A percentile compares a stretch with the other conserved stretches of the same genome.
These are phyloP conservation scores for Ceratina japonica DNA, from an alignment of 1,140 invertebrate species.

Conservation along the genomic window DNA sequence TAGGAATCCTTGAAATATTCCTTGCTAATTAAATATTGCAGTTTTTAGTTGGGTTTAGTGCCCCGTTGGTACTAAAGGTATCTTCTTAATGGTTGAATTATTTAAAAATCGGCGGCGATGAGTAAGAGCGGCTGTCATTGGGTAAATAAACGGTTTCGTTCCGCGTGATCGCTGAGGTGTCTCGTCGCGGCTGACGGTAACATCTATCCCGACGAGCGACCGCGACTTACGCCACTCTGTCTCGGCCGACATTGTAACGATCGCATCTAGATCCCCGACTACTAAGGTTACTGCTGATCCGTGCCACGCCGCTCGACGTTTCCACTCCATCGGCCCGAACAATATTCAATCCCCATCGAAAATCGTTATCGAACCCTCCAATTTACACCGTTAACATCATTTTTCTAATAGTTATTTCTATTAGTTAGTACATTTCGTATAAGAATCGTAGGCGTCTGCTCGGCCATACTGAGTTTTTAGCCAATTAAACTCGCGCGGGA, in stretches of 20 bases:
- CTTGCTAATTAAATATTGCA: too few species aligned
- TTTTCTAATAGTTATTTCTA: too few species aligned
- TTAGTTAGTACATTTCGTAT: too few species aligned
- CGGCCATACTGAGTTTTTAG: too few species aligned
- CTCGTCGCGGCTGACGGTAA: conserved; percentile 65
- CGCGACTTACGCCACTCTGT: conserved; percentile 60
- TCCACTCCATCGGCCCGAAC: conserved; percentile 21
- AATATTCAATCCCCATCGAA: conserved; percentile 47
- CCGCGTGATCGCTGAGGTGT: conserved; percentile 68
- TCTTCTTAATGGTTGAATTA: background rate
- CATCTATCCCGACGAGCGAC: conserved; percentile 63
- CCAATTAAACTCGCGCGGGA: too few species aligned
- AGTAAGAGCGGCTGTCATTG: conserved; percentile 59
- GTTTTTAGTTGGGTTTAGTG: too few species aligned
- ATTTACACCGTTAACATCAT: too few species aligned
- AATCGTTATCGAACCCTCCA: too few species aligned
- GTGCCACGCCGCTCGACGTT: conserved; percentile 43
- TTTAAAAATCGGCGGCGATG: conserved; percentile 38
- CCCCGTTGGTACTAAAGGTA: too few species aligned
- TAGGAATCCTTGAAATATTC: too few species aligned
- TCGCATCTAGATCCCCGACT: conserved; percentile 57
- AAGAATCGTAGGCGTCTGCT: too few species aligned
- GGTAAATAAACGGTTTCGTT: conserved; percentile 71
- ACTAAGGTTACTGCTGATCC: conserved; percentile 48
- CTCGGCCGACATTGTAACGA: conserved; percentile 53